Percentiles rank a stretch among this genome's conserved stretches.
Evolutionary conservation across 2,113 vertebrate genomes (phyloP).

Genomic region (Holacanthus passer): DNA sequence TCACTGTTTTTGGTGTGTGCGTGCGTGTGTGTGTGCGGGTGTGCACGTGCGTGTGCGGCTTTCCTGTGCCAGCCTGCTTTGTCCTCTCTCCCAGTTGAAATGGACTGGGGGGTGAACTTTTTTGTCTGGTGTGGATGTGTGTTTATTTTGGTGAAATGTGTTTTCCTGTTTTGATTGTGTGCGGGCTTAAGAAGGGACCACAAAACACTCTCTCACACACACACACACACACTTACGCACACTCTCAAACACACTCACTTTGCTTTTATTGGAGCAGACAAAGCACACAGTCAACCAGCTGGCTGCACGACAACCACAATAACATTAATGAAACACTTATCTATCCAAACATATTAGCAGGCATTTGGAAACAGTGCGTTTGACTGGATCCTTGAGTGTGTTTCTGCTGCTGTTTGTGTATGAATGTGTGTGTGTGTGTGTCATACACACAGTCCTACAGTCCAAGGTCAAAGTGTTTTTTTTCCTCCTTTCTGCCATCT

Average conservation of each 20-base stretch:
- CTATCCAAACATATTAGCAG: constrained; percentile 63
- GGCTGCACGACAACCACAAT: constrained; percentile 54
- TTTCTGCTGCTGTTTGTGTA: constrained; percentile 15
- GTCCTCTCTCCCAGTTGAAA: constrained; percentile 36
- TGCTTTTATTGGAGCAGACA: constrained; percentile 67
- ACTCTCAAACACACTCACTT: constrained; percentile 19
- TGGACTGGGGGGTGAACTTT: constrained; percentile 28
- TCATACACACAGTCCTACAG: constrained; percentile 15
- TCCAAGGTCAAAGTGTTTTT: constrained; percentile 61
- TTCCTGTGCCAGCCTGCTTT: constrained; percentile 26
- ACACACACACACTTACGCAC: background rate
- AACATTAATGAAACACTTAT: constrained; percentile 72
- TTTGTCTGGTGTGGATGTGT: constrained; percentile 28
- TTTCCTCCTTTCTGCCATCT: constrained; percentile 29
- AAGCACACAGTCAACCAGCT: constrained; percentile 64
- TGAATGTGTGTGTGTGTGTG: background rate
- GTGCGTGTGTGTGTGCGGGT: background rate
- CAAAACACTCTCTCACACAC: constrained; percentile 10
- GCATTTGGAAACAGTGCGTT: constrained; percentile 30
- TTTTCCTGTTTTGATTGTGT: constrained; percentile 58
- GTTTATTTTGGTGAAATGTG: constrained; percentile 53
- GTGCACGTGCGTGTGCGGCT: background rate
- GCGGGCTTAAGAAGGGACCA: constrained; percentile 33
- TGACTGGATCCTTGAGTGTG: constrained; percentile 29
- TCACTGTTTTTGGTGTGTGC: constrained; percentile 14